Evolutionary conservation across 1,140 invertebrate species (phyloP).

Genomic region (Telenomus remus): DNA sequence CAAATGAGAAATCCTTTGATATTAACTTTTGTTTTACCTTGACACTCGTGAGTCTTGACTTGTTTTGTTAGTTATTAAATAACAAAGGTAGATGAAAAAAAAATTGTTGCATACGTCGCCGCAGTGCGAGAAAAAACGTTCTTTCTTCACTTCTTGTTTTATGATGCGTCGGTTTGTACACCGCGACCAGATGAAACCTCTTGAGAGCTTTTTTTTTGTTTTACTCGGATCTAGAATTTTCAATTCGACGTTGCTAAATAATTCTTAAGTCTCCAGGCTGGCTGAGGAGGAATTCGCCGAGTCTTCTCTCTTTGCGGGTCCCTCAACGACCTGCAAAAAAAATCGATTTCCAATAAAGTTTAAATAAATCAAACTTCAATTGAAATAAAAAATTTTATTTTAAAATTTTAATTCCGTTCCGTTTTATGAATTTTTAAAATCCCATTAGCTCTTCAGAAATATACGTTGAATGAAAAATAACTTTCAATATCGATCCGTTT

Average conservation of each 20-base stretch:
- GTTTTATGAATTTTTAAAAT: no score
- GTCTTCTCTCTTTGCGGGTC: conserved; percentile 3
- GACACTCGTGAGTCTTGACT: conserved; percentile 27
- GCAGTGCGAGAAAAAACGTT: no score
- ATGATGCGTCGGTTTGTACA: conserved; percentile 30
- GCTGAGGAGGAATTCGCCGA: conserved; percentile 6
- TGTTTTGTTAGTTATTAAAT: conserved; percentile 6
- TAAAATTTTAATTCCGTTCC: no score
- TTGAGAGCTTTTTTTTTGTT: conserved; percentile 31
- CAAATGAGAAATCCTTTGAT: no score
- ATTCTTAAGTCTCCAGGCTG: conserved; percentile 19
- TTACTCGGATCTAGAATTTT: conserved; percentile 19
- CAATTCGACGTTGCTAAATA: conserved; percentile 22
- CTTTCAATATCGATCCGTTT: no score
- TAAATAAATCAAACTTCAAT: background rate
- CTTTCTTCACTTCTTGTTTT: conserved; percentile 13
- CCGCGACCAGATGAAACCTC: conserved; percentile 29
- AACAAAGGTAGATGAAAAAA: conserved; percentile 42
- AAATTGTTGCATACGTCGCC: conserved; percentile 37
- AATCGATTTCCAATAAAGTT: conserved; percentile 9
- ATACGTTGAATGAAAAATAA: no score
- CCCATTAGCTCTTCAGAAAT: no score
- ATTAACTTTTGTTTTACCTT: no score
- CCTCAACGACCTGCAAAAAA: conserved; percentile 31
- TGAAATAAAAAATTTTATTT: no score